Evolutionary conservation across 2,888 invertebrate species (phyloP), one percentile per base, ranked within the genome.

Genomic region (Philhelius pedissequus): DNA sequence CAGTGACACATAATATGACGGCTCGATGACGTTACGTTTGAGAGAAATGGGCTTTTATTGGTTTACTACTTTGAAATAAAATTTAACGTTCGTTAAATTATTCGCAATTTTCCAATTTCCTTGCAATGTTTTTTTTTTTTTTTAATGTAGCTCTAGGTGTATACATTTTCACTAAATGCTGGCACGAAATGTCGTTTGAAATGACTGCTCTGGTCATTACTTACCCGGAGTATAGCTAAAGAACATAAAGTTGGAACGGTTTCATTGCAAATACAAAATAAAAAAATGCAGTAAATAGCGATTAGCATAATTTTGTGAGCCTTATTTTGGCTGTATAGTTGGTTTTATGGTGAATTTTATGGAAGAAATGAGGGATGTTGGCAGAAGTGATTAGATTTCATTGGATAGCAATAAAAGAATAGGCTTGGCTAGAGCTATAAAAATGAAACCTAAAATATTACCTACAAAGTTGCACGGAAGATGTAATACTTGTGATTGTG

Each of bases 101-200:
- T 52, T 73, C 58, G 58, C 35, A 66, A 54, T 73, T 52, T 27
- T 60, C 43, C 43, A 79, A 78, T 43, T 40, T 58, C 40, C 48
- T 71, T 58, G 50, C 32, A n/a, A 54, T 18, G 60, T 9, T 60
- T 60, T 60, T 40, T 18, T 32, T 4, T 15, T 15, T 4, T 4
- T 35, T 1, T 35, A 38, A 1, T n/a, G 6, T 13, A 38, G 7
- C 40, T 15, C 7, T 25, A 40, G 40, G 15, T 40, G 15, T 15
- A 7, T 45, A 7, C 6, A 1, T 20, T 60, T 15, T 1, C 15
- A 25, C 6, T 18, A 40, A 40, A 9, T 40, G 9, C 25, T 60
- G 27, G 25, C 40, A 22, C 5, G 40, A 27, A 40, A 60, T 60
- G 40, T 43, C 40, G 40, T 40, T n/a, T 22, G 25, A 18, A 27